Percentiles rank a stretch among this genome's conserved stretches.
Evolutionary conservation across 2,797 vertebrate genomes (phyloP).

Genomic region (Sylvia borin): DNA sequence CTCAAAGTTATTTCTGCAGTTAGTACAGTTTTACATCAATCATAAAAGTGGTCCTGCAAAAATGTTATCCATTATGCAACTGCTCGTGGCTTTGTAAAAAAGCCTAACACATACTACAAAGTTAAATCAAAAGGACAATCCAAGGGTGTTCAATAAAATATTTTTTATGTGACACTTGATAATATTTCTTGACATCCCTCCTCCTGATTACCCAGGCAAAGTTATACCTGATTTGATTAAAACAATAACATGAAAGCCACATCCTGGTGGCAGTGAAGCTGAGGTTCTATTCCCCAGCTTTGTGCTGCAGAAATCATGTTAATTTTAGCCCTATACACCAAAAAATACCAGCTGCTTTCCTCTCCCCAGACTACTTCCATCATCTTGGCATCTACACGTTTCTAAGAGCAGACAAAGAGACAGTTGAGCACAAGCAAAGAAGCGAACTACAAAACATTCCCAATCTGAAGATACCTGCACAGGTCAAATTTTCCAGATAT

Average conservation of each 20-base stretch:
- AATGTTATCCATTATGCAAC: neutral
- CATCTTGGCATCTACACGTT: neutral
- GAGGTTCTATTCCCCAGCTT: too few relatives aligned
- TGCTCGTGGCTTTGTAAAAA: neutral
- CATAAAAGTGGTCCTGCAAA: neutral
- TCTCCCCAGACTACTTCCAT: neutral
- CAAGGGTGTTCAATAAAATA: neutral
- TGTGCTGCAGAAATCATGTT: too few relatives aligned
- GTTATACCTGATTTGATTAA: too few relatives aligned
- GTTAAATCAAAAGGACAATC: neutral
- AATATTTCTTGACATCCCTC: neutral
- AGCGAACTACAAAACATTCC: neutral
- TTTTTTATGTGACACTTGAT: neutral
- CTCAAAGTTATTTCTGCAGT: neutral
- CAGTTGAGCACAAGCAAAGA: neutral
- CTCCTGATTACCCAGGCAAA: too few relatives aligned
- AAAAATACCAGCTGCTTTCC: too few relatives aligned
- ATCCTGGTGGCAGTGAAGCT: too few relatives aligned
- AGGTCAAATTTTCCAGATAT: neutral
- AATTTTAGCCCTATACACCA: too few relatives aligned
- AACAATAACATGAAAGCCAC: too few relatives aligned
- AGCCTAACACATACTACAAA: neutral
- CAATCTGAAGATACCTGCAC: neutral
- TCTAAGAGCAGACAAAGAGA: neutral
- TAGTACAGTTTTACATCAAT: neutral